Base-by-base conservation (phyloP, 2,113 vertebrate genomes). In the Pluvianellus socialis region DNA sequence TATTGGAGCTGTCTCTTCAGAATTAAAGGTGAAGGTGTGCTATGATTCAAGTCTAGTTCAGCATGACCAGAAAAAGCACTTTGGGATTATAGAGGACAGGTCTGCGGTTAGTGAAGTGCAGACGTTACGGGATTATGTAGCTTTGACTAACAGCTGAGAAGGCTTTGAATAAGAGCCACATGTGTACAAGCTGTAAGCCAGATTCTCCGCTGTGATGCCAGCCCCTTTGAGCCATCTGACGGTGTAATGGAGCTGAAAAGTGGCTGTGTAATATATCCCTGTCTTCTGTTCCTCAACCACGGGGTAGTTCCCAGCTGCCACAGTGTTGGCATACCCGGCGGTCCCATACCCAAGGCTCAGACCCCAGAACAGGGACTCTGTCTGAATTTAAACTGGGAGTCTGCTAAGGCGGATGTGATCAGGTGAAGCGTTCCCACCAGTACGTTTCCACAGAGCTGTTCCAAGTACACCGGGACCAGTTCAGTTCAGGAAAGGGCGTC, bases 161-260 rank as follows among this genome's bases (percentile, higher is more conserved):
- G 85, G 47, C 85, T 85, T 94, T 96, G 88, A 95, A 24, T 89
- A 94, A 74, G 50, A 94, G 84, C 91, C 91, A 73, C 75, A 24
- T 50, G 88, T 44, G 66, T 49, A n/a, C 21, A 16, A 94, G 83
- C 91, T 86, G 75, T 53, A 35, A 76, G 20, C 67, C 92, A 95
- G 93, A 71, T 68, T 74, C 79, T 97, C 91, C 30, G 76, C 94
- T 96, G 94, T 30, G 42, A 49, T 90, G 88, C 68, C 91, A 84
- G 91, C 91, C 80, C 83, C 56, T 74, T 56, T n/a, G 84, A 95
- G 95, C 86, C 93, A 71, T 92, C 86, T 94, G 91, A 95, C 33
- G 10, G 93, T 44, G 95, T 77, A 91, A 96, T 96, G 94, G 80
- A 92, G 93, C 94, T 96, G 95, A 94, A 96, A 94, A 97, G 80